These are phyloP conservation scores for Harlomillsia oculata DNA, from an alignment of 1,140 invertebrate species.

Conservation along the genomic window DNA sequence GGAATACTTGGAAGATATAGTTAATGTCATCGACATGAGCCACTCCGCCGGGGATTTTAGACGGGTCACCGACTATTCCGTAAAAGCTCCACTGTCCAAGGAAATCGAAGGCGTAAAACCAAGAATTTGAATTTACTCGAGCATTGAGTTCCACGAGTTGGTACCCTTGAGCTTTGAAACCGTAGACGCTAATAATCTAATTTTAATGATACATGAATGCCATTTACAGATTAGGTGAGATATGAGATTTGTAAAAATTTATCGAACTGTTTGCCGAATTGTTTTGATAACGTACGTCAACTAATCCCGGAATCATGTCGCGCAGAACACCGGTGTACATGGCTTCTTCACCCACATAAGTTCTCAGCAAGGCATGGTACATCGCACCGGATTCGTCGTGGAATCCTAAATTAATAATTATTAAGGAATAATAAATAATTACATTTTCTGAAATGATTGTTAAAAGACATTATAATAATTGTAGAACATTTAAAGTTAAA, in stretches of 20 bases:
- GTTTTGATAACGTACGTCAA: constrained; percentile 15
- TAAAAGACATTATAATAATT: background rate
- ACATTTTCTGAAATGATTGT: no score
- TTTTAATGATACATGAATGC: no score
- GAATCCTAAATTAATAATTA: background rate
- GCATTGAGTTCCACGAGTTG: constrained; percentile 10
- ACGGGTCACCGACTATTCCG: background rate
- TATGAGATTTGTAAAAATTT: no score
- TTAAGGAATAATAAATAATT: no score
- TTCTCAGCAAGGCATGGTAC: constrained; percentile 4
- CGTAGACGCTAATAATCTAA: constrained; percentile 15
- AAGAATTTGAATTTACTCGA: constrained; percentile 6
- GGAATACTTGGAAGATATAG: constrained; percentile 3
- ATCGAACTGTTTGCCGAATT: no score
- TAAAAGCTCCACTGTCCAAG: constrained; percentile 7
- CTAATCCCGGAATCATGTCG: constrained; percentile 16
- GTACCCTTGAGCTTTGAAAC: constrained; percentile 19
- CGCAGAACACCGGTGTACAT: constrained; percentile 9
- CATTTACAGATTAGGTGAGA: no score
- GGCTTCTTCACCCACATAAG: constrained; percentile 19
- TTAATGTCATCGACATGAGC: constrained; percentile 10
- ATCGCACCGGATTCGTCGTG: constrained; percentile 10
- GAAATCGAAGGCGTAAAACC: constrained; percentile 20
- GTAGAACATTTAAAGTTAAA: background rate
- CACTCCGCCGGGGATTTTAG: constrained; percentile 7